Evolutionary conservation across 1,140 invertebrate genomes (phyloP), one percentile per base, ranked within the genome.

Genomic region (Zaprionus vittiger): DNA sequence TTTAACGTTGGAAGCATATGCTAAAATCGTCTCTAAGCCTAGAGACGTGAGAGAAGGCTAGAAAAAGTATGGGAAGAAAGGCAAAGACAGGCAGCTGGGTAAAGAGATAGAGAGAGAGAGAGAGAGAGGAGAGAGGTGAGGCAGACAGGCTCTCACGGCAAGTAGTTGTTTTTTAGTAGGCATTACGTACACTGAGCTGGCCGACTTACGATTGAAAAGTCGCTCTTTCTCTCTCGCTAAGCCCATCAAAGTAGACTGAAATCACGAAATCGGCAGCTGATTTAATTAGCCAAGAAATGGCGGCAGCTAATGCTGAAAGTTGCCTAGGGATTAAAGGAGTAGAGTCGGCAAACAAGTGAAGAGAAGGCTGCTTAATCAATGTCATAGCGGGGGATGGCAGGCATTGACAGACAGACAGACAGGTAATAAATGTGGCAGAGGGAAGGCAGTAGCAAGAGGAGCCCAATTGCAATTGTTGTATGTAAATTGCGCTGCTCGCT

Each of bases 261-360:
- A 52, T 24, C 47, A 52, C 47, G 47, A 52, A 52, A 52, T 52
- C 47, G 47, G 47, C 47, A 52, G 47, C 20, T 52, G 47, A 52
- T 52, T 52, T 52, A 52, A 52, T 52, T 52, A 52, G 47, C 47
- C 47, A 52, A 52, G 47, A 52, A 52, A 52, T 52, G 47, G 47
- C 47, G 47, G 2, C 20, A 52, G 47, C 47, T 52, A 52, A 52
- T 52, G 47, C 47, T 24, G 17, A 2, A 52, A 52, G 47, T 52
- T 52, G 20, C 4, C 47, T 24, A 22, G 20, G 20, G 47, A 52
- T 52, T 52, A 52, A 22, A 24, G 24, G 38, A n/a, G 14, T 14
- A 22, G 9, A 20, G 20, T 37, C n/a, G 44, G 5, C 17, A 47
- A n/a, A 47, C 24, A n/a, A 44, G 41, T 1, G 6, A n/a, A 52